Base-by-base conservation (phyloP, 1,140 invertebrate species). In the Papilio xuthus region DNA sequence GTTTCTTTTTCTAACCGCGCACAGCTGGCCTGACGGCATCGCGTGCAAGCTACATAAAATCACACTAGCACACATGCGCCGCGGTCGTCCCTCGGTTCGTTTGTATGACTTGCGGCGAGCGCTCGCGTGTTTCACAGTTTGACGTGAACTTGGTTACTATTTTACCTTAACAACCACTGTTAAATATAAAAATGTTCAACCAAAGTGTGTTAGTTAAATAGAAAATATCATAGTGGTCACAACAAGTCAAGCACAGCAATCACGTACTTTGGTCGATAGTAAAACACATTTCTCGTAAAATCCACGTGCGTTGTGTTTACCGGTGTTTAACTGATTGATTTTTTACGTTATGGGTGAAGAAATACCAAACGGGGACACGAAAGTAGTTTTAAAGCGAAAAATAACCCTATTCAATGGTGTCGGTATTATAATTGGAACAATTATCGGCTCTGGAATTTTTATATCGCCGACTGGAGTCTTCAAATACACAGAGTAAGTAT, bases 361-460 rank as follows among this genome's bases (percentile, higher is more conserved):
- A 87, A 90, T 86, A 84, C 86, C 90, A 82, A 83, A 84, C 80
- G 88, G 82, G 42, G 92, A 92, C 80, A 92, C 89, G 72, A 95
- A 95, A 89, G 95, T 96, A 78, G 95, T 96, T 82, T 90, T 98
- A 78, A 97, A 98, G 94, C 94, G 97, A 69, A 97, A 97, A 94
- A 97, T 98, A 81, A 97, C 97, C 7, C 94, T 98, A 12, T 94
- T 97, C 83, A 97, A 98, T 93, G 98, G 97, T 67, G 96, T 98
- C n/a, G 96, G 96, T n/a, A 96, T 98, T 72, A 97, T 98, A 82
- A 96, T 97, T 53, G 97, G 97, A 9, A 97, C 96, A 26, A 97
- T 97, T 84, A 97, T 97, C 79, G 97, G 97, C 15, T 97, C 97
- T 47, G 97, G 97, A 70, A 97, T 98, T 80, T 98, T 98, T 89